These are phyloP conservation scores for Euglossa dilemma DNA, from an alignment of 1,140 invertebrate genomes.

Conservation along the genomic window DNA sequence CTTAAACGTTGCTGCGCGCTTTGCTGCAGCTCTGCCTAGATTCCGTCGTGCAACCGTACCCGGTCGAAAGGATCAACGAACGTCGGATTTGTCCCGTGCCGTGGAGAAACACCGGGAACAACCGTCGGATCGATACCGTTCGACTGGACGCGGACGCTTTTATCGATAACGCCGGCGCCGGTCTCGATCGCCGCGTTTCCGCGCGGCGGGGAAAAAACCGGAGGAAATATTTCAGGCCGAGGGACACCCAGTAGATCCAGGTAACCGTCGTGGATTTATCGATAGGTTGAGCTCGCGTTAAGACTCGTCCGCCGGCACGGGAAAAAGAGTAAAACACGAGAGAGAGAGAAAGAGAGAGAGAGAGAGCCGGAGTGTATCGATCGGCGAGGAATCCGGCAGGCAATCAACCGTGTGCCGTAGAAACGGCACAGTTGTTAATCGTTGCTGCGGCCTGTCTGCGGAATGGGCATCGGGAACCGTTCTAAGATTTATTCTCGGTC, in stretches of 20 bases:
- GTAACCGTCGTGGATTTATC: constrained; percentile 58
- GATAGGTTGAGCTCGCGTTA: constrained; percentile 58
- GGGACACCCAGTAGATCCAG: constrained; percentile 15
- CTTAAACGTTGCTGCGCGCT: neutral
- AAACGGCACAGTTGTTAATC: constrained; percentile 61
- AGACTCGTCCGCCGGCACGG: constrained; percentile 36
- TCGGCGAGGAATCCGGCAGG: constrained; percentile 43
- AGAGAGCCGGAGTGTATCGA: constrained; percentile 50
- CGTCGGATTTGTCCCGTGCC: neutral
- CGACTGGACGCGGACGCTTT: neutral
- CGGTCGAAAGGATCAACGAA: neutral
- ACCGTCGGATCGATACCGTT: neutral
- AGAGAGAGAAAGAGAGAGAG: too few relatives aligned
- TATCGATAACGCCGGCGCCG: neutral
- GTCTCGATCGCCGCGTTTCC: neutral
- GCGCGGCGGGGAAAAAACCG: neutral
- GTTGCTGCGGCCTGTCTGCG: constrained; percentile 52
- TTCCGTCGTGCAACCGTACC: neutral
- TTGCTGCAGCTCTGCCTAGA: neutral
- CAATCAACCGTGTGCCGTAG: constrained; percentile 49
- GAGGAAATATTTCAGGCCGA: neutral
- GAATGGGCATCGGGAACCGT: constrained; percentile 24
- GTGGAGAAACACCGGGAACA: neutral
- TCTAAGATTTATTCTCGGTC: constrained; percentile 54
- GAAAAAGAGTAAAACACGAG: constrained; percentile 47